These are phyloP conservation scores for Zeus faber DNA, from an alignment of 2,113 vertebrate species.

Conservation along the genomic window DNA sequence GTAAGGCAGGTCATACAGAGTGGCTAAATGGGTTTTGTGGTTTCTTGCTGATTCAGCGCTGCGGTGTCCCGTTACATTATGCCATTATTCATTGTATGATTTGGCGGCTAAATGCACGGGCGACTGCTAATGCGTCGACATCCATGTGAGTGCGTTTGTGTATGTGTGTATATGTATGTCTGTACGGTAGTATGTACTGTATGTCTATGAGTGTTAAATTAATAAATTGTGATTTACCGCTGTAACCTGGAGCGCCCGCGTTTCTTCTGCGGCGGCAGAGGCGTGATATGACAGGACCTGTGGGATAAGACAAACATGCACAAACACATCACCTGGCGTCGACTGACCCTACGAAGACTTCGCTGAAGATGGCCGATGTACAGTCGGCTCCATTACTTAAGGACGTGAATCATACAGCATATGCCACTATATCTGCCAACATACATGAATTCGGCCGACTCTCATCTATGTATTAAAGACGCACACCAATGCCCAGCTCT, in stretches of 20 bases:
- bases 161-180: neutral
- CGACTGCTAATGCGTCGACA: neutral
- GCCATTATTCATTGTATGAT: neutral
- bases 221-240: conserved; percentile 81
- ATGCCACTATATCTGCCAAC: too few relatives aligned
- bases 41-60: conserved; percentile 18
- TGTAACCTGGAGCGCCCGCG: conserved; percentile 90
- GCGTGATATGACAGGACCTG: conserved; percentile 97
- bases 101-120: neutral
- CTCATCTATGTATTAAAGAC: too few relatives aligned
- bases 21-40: neutral
- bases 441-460: too few relatives aligned
- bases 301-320: conserved; percentile 8
- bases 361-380: too few relatives aligned
- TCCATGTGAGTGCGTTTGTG: conserved; percentile 3
- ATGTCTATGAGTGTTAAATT: conserved; percentile 28
- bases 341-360: too few relatives aligned
- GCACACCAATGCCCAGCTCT: too few relatives aligned
- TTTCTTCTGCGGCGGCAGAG: conserved; percentile 91
- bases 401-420: too few relatives aligned
- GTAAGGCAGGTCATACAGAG: neutral
- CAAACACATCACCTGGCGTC: too few relatives aligned
- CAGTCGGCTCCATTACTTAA: too few relatives aligned
- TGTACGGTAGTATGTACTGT: neutral
- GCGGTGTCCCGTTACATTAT: conserved; percentile 27